phyloP scores from a whole-genome alignment of 2,797 vertebrate genomes.

The Chelidonichthys spinosus region DNA sequence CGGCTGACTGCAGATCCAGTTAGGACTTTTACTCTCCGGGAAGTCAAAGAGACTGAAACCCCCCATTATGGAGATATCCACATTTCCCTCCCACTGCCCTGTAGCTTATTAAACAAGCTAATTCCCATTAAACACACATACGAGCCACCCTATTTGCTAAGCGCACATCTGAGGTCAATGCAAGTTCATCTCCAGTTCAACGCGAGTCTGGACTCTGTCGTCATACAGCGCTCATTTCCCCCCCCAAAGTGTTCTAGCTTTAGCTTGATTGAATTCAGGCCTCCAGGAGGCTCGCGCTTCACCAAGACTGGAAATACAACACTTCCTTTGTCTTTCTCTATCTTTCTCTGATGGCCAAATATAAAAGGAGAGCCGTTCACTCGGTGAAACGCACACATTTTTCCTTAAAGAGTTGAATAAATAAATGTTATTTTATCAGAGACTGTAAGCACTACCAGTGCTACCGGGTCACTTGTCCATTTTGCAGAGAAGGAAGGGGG shows the following conservation, averaged over 20 bases:
- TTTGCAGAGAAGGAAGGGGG: constrained; percentile 16
- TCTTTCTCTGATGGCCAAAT: constrained; percentile 60
- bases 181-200: constrained; percentile 50
- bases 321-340: constrained; percentile 40
- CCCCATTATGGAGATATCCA: constrained; percentile 22
- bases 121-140: constrained; percentile 40
- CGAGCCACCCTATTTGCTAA: constrained; percentile 48
- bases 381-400: constrained; percentile 66
- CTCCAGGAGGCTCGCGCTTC: constrained; percentile 51
- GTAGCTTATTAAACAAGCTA: constrained; percentile 39
- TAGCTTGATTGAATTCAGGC: constrained; percentile 55
- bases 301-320: constrained; percentile 70
- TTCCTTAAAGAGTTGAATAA: constrained; percentile 15
- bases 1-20: constrained; percentile 41
- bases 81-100: constrained; percentile 44
- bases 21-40: constrained; percentile 35
- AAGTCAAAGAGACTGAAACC: constrained; percentile 19
- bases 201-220: constrained; percentile 35
- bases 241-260: constrained; percentile 58
- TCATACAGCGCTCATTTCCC: constrained; percentile 48
- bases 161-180: constrained; percentile 67
- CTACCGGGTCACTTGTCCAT: constrained; percentile 41
- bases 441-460: constrained; percentile 38
- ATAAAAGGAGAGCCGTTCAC: constrained; percentile 52
- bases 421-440: constrained; percentile 35